A percentile compares a stretch with the other conserved stretches of the same genome.
These are phyloP conservation scores for Schizotus pectinicornis DNA, from an alignment of 2,888 invertebrate species.

Conservation along the genomic window DNA sequence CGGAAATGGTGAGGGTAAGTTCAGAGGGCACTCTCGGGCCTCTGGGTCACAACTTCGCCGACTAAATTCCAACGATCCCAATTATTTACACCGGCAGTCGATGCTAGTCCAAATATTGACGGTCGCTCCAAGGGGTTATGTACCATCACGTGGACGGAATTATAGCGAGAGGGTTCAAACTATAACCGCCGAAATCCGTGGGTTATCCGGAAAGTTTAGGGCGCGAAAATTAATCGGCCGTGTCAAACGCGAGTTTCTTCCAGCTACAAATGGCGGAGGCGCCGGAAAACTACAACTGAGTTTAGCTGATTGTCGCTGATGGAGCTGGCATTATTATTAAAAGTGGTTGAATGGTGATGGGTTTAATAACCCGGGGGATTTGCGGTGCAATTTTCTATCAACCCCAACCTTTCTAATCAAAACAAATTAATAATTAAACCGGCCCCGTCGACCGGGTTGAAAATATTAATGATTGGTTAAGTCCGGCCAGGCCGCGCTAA, in stretches of 20 bases:
- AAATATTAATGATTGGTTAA: constrained; percentile 43
- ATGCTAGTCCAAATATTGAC: constrained; percentile 27
- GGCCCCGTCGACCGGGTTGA: constrained; percentile 16
- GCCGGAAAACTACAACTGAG: too few species aligned
- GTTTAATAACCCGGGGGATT: constrained; percentile 13
- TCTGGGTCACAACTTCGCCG: constrained; percentile 48
- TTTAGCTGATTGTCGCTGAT: not conserved
- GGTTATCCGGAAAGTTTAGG: constrained; percentile 10
- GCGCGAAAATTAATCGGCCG: constrained; percentile 9
- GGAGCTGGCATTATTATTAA: constrained; percentile 1
- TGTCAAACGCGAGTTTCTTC: not conserved
- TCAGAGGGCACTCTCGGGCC: constrained; percentile 54
- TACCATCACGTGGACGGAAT: constrained; percentile 1
- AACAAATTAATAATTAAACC: constrained; percentile 31
- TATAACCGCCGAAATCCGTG: constrained; percentile 4
- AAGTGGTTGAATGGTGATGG: not conserved
- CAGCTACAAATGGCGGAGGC: too few species aligned
- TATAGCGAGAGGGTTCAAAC: constrained; percentile 2
- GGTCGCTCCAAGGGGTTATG: constrained; percentile 12
- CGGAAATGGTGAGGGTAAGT: constrained; percentile 47
- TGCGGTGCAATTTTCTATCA: constrained; percentile 17
- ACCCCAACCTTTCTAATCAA: constrained; percentile 27
- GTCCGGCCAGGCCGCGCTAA: constrained; percentile 34
- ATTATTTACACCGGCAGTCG: constrained; percentile 28
- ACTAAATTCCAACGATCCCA: constrained; percentile 25